Base-by-base conservation (phyloP, 2,888 invertebrate genomes). In the Loripinus fragilis region DNA sequence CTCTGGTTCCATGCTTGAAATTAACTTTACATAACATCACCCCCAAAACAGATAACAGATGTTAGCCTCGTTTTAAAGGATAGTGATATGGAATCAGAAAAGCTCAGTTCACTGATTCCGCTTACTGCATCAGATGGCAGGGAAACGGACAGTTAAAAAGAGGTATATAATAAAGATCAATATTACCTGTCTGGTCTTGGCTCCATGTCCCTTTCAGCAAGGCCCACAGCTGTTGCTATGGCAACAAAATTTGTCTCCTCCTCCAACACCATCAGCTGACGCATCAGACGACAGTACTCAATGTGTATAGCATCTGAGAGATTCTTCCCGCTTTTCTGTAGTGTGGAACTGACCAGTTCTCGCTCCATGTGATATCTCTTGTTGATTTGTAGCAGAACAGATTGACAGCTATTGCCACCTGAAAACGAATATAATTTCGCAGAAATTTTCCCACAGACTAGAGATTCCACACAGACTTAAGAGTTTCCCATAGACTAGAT, bases 161-260 rank as follows among this genome's bases (percentile, higher is more conserved):
- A n/a, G n/a, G n/a, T n/a, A n/a, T n/a, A n/a, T n/a, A n/a, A n/a
- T n/a, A n/a, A n/a, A n/a, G n/a, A n/a, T n/a, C n/a, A 38, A 38
- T n/a, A n/a, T 41, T 73, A 90, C 90, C 86, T 84, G 33, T 81
- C 82, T 23, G 80, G 72, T 70, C 83, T 86, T 65, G 86, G 87
- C 41, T 85, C 81, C 78, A 90, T 90, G 12, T 75, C 73, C 69
- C 91, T 76, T 75, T 91, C 91, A n/a, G 88, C 89, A 41, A 91
- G 72, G 1, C 91, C 91, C 23, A 89, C 87, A 35, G 87, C 85
- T 8, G 89, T 73, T n/a, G 89, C 85, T 38, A 88, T 84, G n/a
- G 83, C 64, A 28, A 78, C 73, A 64, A 90, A 86, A 17, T 72
- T 76, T 1, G 60, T 80, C 71, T 90, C 90, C 28, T 87, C 85